These are phyloP conservation scores for Luscinia luscinia DNA, from an alignment of 2,797 vertebrate genomes.

Conservation along the genomic window DNA sequence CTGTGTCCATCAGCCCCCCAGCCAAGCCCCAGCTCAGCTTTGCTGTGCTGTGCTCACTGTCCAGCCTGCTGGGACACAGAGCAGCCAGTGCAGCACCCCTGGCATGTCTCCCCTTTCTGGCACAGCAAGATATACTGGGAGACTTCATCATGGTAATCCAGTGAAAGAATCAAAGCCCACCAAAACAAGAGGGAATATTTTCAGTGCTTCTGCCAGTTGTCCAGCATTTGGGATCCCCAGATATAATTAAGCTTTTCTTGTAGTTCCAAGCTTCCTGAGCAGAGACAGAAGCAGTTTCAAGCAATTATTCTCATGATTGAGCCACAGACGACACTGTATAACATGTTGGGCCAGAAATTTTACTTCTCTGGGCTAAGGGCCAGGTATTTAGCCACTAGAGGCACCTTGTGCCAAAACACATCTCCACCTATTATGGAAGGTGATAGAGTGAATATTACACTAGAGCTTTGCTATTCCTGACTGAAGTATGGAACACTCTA, in stretches of 20 bases:
- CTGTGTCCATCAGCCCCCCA: background rate
- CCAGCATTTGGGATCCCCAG: background rate
- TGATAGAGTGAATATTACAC: background rate
- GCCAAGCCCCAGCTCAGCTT: accelerated
- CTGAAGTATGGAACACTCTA: background rate
- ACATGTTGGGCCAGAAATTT: background rate
- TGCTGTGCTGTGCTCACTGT: accelerated
- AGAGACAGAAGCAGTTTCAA: conserved; percentile 8
- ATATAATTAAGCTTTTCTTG: background rate
- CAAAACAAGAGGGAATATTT: background rate
- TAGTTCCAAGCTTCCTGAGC: background rate
- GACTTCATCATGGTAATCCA: background rate
- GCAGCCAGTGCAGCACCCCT: background rate
- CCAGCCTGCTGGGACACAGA: background rate
- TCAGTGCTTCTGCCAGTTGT: background rate
- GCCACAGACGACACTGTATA: background rate
- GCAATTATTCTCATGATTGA: background rate
- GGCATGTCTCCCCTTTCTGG: background rate
- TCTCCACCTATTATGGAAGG: conserved; percentile 26
- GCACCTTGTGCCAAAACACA: conserved; percentile 35
- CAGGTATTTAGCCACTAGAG: conserved; percentile 16
- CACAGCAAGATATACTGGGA: background rate
- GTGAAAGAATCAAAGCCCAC: background rate
- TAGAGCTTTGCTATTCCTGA: background rate
- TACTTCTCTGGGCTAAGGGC: conserved; percentile 7